These are phyloP conservation scores for Microctenopoma steveboyesi DNA, from an alignment of 2,797 vertebrate genomes.

Conservation along the genomic window DNA sequence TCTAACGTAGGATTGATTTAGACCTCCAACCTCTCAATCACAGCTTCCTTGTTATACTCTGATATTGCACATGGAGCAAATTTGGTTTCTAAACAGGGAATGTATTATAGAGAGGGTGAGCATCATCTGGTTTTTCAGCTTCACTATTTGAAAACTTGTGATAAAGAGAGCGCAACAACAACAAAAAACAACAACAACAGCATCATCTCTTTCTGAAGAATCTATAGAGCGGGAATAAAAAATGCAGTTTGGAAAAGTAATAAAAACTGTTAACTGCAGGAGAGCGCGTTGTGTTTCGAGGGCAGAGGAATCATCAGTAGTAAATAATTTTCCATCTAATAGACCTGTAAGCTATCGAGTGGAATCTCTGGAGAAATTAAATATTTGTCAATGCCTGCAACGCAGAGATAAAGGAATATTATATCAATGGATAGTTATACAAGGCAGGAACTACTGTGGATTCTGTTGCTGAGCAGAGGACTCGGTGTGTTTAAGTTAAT, in stretches of 20 bases:
- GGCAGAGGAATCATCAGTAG: slow-evolving; percentile 44
- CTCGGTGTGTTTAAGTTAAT: slow-evolving; percentile 26
- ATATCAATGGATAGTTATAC: slow-evolving; percentile 22
- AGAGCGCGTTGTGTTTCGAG: slow-evolving; percentile 34
- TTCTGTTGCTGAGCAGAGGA: slow-evolving; percentile 6
- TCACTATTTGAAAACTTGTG: slow-evolving; percentile 60
- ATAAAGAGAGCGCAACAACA: slow-evolving; percentile 28
- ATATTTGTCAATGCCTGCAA: slow-evolving; percentile 54
- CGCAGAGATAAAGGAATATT: slow-evolving; percentile 56
- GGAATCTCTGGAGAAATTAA: slow-evolving; percentile 63
- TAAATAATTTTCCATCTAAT: slow-evolving; percentile 59
- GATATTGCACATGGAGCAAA: slow-evolving; percentile 65
- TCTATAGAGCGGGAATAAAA: slow-evolving; percentile 24
- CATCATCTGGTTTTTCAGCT: slow-evolving; percentile 63
- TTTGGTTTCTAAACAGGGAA: slow-evolving; percentile 53
- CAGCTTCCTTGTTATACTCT: slow-evolving; percentile 52
- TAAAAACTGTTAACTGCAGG: slow-evolving; percentile 40
- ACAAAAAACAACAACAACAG: neutral
- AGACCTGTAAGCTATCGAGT: slow-evolving; percentile 29
- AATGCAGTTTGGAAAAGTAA: slow-evolving; percentile 49
- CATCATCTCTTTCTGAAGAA: slow-evolving; percentile 26
- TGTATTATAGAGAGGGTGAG: slow-evolving; percentile 32
- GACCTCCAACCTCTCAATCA: slow-evolving; percentile 55
- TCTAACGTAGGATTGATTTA: slow-evolving; percentile 55
- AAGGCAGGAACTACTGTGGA: slow-evolving; percentile 10